Evolutionary conservation across 2,113 vertebrate genomes (phyloP), one percentile per base, ranked within the genome.

Genomic region (Charadrius vociferus): DNA sequence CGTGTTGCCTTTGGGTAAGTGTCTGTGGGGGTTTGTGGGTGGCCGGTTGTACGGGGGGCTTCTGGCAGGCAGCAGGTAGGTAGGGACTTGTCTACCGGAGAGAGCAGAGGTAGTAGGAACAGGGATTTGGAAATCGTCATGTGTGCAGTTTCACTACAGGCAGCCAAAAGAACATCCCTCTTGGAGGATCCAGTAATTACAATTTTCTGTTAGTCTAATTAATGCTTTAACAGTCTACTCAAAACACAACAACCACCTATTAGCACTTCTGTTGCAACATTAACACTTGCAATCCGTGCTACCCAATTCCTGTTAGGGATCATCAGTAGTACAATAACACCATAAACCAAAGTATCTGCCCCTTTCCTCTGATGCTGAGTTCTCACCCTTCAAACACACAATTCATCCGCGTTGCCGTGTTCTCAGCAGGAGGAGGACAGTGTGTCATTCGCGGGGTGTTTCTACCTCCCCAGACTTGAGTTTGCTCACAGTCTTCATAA

Each of bases 1-100:
- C 30, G 95, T 98, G 12, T 50, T 96, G 30, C 98, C 98, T 11
- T 92, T 99, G 26, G 98, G 99, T 99, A 88, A 96, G 97, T 88
- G 97, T 88, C 10, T 0, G 3, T 7, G 8, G 12, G 34, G 10
- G 2, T 5, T 27, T 36, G 30, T 17, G 86, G 58, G 43, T 52
- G 34, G 1, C 62, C 1, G 1, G 16, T 39, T 37, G 53, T 32
- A 36, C 13, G 16, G 27, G 12, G 43, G 8, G 17, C 32, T 68
- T 56, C 61, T n/a, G 70, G 29, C 45, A 34, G 70, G 59, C 34
- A 17, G 34, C 1, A 29, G 27, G 8, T 6, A 23, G n/a, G 39
- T 12, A 66, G 36, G 50, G 30, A 45, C 4, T 39, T 34, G 9
- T 17, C 50, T 9, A 2, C 21, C 41, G 47, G 23, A 15, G 32